Conservation (phyloP, 92 coral and sea anemone genomes). For the Paragorgia papillata region DNA sequence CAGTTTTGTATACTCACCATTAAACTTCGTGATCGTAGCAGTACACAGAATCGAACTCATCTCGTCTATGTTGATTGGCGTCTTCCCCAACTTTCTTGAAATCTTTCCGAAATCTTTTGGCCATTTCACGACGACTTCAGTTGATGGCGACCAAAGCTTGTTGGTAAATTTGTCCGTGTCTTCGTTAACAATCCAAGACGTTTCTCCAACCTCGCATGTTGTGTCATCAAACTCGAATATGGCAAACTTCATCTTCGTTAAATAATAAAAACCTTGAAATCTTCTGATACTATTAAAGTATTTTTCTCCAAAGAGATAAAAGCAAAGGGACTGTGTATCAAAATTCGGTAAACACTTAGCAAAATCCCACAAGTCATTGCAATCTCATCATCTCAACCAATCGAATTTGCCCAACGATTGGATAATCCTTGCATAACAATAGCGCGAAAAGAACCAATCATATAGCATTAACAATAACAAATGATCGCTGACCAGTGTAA, state of each 20-base stretch:
- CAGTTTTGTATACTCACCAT: background rate
- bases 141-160: background rate
- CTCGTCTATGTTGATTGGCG: conserved; percentile 1
- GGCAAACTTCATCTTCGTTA: conserved; percentile 7
- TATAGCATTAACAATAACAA: background rate
- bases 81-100: too few species aligned
- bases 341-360: background rate
- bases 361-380: too few species aligned
- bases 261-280: background rate
- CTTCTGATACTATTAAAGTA: background rate
- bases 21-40: conserved; percentile 7
- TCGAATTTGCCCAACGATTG: conserved; percentile 6
- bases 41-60: background rate
- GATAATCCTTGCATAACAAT: background rate
- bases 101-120: conserved; percentile 23
- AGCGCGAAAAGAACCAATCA: background rate
- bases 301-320: background rate
- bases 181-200: conserved; percentile 20
- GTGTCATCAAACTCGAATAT: conserved; percentile 16
- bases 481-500: conserved; percentile 2
- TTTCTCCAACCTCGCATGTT: conserved; percentile 23
- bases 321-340: background rate
- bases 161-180: background rate
- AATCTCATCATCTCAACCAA: background rate
- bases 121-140: conserved; percentile 16